phyloP scores from a whole-genome alignment of 2,113 vertebrate genomes.

The Saimiri boliviensis region DNA sequence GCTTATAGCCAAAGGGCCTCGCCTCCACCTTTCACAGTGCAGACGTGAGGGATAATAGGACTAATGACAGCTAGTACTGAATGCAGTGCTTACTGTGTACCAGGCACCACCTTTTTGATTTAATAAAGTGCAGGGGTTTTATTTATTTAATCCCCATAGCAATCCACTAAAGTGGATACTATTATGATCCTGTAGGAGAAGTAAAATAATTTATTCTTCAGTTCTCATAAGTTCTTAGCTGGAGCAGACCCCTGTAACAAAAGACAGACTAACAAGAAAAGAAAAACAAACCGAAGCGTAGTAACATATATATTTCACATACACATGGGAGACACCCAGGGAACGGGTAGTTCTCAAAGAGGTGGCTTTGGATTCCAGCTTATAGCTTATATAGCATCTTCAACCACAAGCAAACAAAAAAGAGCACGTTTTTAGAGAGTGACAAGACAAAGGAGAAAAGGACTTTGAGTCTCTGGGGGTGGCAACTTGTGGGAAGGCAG shows the following conservation, averaged over 20 bases:
- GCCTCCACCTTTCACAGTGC: background rate
- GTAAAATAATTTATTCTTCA: background rate
- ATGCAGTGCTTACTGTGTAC: too few relatives aligned
- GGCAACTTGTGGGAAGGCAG: too few relatives aligned
- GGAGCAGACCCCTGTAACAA: background rate
- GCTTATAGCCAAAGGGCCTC: too few relatives aligned
- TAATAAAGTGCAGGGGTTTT: background rate
- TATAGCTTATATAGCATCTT: background rate
- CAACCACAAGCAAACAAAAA: too few relatives aligned
- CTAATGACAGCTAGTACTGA: accelerated
- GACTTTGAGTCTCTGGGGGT: background rate
- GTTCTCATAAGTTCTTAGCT: background rate
- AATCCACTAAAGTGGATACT: too few relatives aligned
- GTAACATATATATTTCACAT: background rate
- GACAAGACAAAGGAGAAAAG: background rate
- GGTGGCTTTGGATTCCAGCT: background rate
- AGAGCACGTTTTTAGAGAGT: background rate
- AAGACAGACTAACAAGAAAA: background rate
- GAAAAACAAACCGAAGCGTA: background rate
- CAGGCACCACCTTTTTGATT: background rate
- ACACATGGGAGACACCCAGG: background rate
- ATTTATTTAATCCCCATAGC: background rate
- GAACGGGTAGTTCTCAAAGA: too few relatives aligned
- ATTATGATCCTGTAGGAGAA: accelerated
- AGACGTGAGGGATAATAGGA: background rate